A percentile compares a stretch with the other conserved stretches of the same genome.
Evolutionary conservation across 1,140 invertebrate genomes (phyloP).

Genomic region (Sarcophaga peregrina): DNA sequence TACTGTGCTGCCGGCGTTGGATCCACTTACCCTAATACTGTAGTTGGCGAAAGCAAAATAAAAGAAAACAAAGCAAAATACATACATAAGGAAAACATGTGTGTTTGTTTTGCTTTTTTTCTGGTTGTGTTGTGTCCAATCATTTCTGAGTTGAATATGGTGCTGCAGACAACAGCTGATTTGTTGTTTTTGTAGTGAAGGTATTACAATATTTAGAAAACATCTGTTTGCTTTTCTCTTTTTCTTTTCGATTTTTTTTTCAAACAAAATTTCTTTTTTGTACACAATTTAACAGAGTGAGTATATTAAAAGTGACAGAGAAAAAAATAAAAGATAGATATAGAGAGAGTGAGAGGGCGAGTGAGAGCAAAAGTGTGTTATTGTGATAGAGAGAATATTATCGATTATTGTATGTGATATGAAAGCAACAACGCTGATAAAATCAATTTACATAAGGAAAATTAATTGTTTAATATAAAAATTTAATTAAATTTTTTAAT

Average conservation of each 20-base stretch:
- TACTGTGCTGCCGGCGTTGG: background rate
- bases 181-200: slow-evolving; percentile 26
- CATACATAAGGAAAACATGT: background rate
- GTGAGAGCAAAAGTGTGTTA: background rate
- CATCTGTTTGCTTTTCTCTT: background rate
- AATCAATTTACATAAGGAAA: background rate
- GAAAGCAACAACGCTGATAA: background rate
- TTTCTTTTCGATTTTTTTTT: background rate
- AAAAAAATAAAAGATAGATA: background rate
- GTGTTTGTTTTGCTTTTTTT: slow-evolving; percentile 11
- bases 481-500: background rate
- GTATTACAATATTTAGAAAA: background rate
- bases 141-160: background rate
- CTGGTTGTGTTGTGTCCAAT: background rate
- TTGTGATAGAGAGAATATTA: slow-evolving; percentile 1
- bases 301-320: too few species aligned
- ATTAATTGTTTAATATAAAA: background rate
- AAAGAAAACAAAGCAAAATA: background rate
- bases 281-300: too few species aligned
- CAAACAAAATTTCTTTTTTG: too few species aligned
- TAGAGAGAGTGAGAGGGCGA: background rate
- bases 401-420: background rate
- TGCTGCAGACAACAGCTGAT: slow-evolving; percentile 19
- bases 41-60: background rate
- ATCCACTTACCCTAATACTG: background rate